phyloP scores from a whole-genome alignment of 2,797 vertebrate genomes.

The Psittacula echo region DNA sequence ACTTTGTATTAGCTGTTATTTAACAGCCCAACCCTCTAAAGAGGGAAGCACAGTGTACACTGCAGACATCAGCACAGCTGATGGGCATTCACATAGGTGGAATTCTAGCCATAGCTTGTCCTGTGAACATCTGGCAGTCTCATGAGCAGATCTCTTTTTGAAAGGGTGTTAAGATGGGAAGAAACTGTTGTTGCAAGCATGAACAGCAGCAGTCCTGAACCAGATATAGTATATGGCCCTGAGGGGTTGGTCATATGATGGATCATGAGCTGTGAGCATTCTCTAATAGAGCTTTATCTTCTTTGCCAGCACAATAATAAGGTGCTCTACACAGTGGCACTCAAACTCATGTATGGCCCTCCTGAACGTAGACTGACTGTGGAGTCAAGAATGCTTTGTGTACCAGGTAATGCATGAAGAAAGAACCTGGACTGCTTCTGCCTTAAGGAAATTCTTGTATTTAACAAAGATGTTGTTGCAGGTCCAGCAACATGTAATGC shows the following conservation, averaged over 20 bases:
- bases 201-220: background rate
- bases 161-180: background rate
- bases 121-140: background rate
- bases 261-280: background rate
- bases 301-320: slow-evolving; percentile 54
- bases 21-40: background rate
- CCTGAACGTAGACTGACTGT: background rate
- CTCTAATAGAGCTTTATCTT: background rate
- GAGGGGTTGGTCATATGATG: rapidly evolving
- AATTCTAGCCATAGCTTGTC: background rate
- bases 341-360: slow-evolving; percentile 39
- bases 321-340: slow-evolving; percentile 43
- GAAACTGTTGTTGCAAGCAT: background rate
- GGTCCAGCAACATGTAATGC: slow-evolving; percentile 72
- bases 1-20: background rate
- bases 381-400: slow-evolving; percentile 70
- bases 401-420: slow-evolving; percentile 58
- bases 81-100: rapidly evolving
- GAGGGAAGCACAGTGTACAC: background rate
- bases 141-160: rapidly evolving
- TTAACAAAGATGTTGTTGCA: background rate
- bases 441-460: background rate
- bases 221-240: rapidly evolving
- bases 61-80: background rate
- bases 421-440: background rate